These are phyloP conservation scores for Ypsolopha scabrella DNA, from an alignment of 2,888 invertebrate species.

Conservation along the genomic window DNA sequence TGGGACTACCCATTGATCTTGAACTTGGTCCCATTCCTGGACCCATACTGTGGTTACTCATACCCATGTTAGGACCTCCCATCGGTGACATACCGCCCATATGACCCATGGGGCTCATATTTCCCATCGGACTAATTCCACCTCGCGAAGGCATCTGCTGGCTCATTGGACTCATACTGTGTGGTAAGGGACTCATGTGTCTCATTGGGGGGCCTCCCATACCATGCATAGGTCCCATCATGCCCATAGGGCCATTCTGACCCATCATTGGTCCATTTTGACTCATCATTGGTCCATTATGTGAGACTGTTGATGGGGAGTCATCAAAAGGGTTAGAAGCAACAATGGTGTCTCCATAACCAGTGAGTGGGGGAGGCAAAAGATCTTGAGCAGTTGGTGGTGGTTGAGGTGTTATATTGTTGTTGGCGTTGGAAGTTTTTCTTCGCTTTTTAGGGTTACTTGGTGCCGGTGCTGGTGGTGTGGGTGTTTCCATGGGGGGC, in stretches of 20 bases:
- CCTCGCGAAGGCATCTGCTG: conserved; percentile 74
- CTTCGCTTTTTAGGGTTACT: conserved; percentile 90
- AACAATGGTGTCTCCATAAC: conserved; percentile 93
- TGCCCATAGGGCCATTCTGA: conserved; percentile 76
- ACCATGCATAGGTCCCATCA: conserved; percentile 73
- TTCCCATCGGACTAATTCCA: conserved; percentile 76
- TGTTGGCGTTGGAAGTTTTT: conserved; percentile 81
- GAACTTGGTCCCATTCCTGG: conserved; percentile 69
- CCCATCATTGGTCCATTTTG: conserved; percentile 76
- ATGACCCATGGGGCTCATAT: conserved; percentile 78
- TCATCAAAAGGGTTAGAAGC: conserved; percentile 97
- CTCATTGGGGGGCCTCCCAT: conserved; percentile 75
- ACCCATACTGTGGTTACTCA: conserved; percentile 73
- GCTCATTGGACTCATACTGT: conserved; percentile 73
- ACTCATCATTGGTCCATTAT: conserved; percentile 73
- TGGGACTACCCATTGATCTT: conserved; percentile 78
- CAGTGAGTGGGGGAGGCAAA: conserved; percentile 87
- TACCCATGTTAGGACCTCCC: conserved; percentile 78
- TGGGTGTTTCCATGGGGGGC: conserved; percentile 77
- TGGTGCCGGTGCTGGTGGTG: conserved; percentile 80
- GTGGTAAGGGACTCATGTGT: conserved; percentile 73
- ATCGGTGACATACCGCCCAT: conserved; percentile 79
- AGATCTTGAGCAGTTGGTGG: conserved; percentile 82
- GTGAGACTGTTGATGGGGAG: conserved; percentile 75
- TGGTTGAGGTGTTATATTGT: conserved; percentile 74